Evolutionary conservation across 2,888 invertebrate genomes (phyloP).

Genomic region (Acrobasis consociella): DNA sequence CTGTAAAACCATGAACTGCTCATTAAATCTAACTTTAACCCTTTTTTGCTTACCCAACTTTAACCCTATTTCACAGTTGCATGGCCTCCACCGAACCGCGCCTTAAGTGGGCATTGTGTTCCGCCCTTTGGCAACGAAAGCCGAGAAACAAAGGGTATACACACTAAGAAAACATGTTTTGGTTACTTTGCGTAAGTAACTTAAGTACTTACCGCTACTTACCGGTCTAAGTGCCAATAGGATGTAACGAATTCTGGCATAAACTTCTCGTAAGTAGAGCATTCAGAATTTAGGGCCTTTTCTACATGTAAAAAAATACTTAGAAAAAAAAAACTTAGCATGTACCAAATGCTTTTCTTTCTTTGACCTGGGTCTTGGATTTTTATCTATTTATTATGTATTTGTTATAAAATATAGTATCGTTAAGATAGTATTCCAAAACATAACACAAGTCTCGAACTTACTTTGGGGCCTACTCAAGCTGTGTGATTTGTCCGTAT

Average conservation of each 20-base stretch:
- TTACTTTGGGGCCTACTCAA: too few species aligned
- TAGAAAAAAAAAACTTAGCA: too few species aligned
- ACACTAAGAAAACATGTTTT: slow-evolving; percentile 30
- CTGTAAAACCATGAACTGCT: too few species aligned
- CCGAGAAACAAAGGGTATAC: slow-evolving; percentile 45
- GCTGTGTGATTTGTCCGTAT: too few species aligned
- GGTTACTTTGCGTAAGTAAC: slow-evolving; percentile 31
- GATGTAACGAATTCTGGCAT: slow-evolving; percentile 1
- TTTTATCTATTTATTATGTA: too few species aligned
- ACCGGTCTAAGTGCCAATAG: slow-evolving; percentile 10
- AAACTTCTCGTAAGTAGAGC: neutral
- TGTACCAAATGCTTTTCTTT: too few species aligned
- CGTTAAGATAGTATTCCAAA: too few species aligned
- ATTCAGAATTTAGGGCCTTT: neutral
- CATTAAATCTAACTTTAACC: too few species aligned
- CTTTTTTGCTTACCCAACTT: neutral
- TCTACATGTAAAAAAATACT: too few species aligned
- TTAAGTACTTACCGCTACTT: slow-evolving; percentile 32
- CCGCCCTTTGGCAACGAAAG: slow-evolving; percentile 44
- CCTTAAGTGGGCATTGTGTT: slow-evolving; percentile 55
- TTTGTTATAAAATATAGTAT: too few species aligned
- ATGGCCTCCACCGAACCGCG: slow-evolving; percentile 18
- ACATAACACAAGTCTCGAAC: too few species aligned
- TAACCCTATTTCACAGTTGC: neutral
- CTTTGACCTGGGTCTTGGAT: too few species aligned